Evolutionary conservation across 2,888 invertebrate species (phyloP), one percentile per base, ranked within the genome.

Genomic region (Acrobasis suavella): DNA sequence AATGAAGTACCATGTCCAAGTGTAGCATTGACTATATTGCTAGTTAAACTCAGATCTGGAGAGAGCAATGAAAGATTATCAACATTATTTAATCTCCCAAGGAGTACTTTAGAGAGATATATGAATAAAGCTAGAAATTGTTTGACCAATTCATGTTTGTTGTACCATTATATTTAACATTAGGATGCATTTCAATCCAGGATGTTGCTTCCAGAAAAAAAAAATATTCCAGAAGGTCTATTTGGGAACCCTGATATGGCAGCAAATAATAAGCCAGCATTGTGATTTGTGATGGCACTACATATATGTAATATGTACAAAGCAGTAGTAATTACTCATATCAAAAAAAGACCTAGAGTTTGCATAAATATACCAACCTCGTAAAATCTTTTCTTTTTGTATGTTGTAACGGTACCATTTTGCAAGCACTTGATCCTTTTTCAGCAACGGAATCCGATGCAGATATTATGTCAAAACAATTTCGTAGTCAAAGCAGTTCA

Each of bases 11-110:
- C 64, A 49, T 50, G 62, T 64, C 64, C 69, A 32, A 60, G 63
- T 65, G 54, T 66, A 32, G 67, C 65, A 42, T 64, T 68, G 50
- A 62, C 64, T 50, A 65, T 68, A 58, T 64, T 50, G 10, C 64
- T 65, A 38, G 50, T 50, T 6, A 67, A 67, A 58, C 15, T 63
- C 32, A 61, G 67, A 58, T 62, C 63, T 9, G 65, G 64, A 22
- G 64, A 67, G 14, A 67, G 63, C 22, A 64, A 65, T 63, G 64
- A 62, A 39, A 38, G 51, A 51, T 9, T 62, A 9, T 17, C 58
- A 16, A 32, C 14, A 9, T 12, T 51, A 10, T 62, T 62, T 56
- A 58, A 58, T 38, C 12, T 58, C 38, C 52, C 62, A 39, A 51
- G 51, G 15, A 58, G 52, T 32, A 62, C 50, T 15, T 32, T 62